Percentiles rank a stretch among this genome's conserved stretches.
Evolutionary conservation across 2,113 vertebrate species (phyloP).

Genomic region (Xiphophorus couchianus): DNA sequence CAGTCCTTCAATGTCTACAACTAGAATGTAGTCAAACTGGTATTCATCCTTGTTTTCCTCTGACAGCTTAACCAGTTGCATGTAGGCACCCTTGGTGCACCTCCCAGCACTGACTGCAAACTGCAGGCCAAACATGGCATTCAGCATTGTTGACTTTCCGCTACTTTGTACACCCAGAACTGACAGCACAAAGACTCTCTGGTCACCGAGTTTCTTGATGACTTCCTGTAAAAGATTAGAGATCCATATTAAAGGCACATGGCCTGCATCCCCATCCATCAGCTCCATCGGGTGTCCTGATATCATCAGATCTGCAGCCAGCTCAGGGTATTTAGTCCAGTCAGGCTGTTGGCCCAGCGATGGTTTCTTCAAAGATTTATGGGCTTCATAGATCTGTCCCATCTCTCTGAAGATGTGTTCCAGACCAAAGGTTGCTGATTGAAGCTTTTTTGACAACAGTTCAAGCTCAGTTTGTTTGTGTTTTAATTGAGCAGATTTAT

Average conservation of each 20-base stretch:
- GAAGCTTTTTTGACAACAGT: conserved; percentile 21
- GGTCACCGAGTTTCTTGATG: conserved; percentile 74
- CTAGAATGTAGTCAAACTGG: conserved; percentile 8
- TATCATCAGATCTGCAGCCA: conserved; percentile 81
- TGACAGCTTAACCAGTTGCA: conserved; percentile 64
- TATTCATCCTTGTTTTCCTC: conserved; percentile 35
- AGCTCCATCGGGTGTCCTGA: conserved; percentile 81
- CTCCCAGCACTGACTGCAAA: conserved; percentile 80
- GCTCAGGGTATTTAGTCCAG: conserved; percentile 50
- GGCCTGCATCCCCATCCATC: conserved; percentile 85
- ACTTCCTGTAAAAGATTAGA: conserved; percentile 78
- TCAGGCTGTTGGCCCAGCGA: background rate
- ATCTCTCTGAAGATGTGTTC: conserved; percentile 82
- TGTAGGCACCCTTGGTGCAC: conserved; percentile 80
- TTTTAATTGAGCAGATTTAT: conserved; percentile 30
- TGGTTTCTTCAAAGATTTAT: conserved; percentile 23
- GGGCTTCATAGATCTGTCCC: conserved; percentile 82
- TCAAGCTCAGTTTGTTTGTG: conserved; percentile 53
- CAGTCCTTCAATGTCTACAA: conserved; percentile 65
- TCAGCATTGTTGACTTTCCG: conserved; percentile 82
- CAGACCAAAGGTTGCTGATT: conserved; percentile 67
- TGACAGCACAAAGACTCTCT: conserved; percentile 81
- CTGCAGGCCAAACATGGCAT: conserved; percentile 73
- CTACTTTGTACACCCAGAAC: conserved; percentile 81
- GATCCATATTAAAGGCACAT: conserved; percentile 81